Conservation (phyloP, 1,140 invertebrate species). For the Uloborus diversus region DNA sequence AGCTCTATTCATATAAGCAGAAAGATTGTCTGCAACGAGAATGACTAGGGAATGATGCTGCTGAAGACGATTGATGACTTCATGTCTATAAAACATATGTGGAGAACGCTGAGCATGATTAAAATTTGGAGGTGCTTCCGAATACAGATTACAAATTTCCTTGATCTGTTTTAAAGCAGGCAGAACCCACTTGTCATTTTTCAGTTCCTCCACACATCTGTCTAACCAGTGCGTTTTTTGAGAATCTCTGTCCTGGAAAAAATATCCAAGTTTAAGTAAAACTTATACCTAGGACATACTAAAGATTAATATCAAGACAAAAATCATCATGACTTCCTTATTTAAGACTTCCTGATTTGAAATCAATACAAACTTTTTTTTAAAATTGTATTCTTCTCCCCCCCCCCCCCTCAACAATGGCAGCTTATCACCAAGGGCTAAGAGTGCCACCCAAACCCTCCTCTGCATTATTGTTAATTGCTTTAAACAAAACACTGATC, state of each 20-base stretch:
- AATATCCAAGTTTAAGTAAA: too few relatives aligned
- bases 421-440: too few relatives aligned
- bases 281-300: too few relatives aligned
- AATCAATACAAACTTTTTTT: too few relatives aligned
- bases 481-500: too few relatives aligned
- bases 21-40: conserved; percentile 91
- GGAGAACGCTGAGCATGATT: conserved; percentile 69
- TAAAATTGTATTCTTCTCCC: too few relatives aligned
- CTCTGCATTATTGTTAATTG: too few relatives aligned
- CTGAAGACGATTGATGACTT: conserved; percentile 91
- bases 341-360: too few relatives aligned
- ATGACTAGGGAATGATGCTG: conserved; percentile 92
- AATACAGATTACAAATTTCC: conserved; percentile 93
- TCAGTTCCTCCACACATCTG: conserved; percentile 94
- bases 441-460: too few relatives aligned
- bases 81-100: conserved; percentile 72
- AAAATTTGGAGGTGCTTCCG: conserved; percentile 79
- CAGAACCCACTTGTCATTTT: conserved; percentile 88
- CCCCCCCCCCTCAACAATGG: too few relatives aligned
- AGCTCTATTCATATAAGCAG: conserved; percentile 88
- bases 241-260: conserved; percentile 84
- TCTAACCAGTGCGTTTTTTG: conserved; percentile 96
- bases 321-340: too few relatives aligned
- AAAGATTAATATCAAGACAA: too few relatives aligned
- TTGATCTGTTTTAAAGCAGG: conserved; percentile 94